Percentiles rank a stretch among this genome's conserved stretches.
phyloP scores from a whole-genome alignment of 2,797 vertebrate species.

The Pipistrellus pipistrellus region DNA sequence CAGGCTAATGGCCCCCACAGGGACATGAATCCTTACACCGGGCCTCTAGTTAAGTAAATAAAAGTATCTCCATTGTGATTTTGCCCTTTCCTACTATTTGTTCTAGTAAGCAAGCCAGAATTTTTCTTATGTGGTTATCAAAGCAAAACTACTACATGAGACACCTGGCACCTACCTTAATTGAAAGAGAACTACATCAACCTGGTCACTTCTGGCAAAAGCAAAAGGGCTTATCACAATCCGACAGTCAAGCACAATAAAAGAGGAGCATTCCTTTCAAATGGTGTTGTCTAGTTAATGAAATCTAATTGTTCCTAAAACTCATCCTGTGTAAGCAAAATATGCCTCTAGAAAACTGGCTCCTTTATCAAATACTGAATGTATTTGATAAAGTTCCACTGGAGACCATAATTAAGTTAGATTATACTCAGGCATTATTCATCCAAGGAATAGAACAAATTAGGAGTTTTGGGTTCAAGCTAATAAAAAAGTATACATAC shows the following conservation, averaged over 20 bases:
- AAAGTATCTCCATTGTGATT: not conserved
- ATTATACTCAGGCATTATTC: not conserved
- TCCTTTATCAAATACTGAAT: conserved; percentile 3
- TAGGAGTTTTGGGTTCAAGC: not conserved
- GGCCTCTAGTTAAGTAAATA: not conserved
- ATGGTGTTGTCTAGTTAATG: conserved; percentile 14
- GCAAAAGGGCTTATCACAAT: not conserved
- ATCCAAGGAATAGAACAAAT: not conserved
- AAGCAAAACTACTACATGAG: not conserved
- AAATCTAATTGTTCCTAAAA: conserved; percentile 65
- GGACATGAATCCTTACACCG: too few relatives aligned
- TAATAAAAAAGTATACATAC: not conserved
- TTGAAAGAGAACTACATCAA: conserved; percentile 23
- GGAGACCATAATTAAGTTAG: conserved; percentile 9
- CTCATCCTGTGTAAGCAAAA: conserved; percentile 35
- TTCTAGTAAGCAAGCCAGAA: not conserved
- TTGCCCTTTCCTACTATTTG: not conserved
- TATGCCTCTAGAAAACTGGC: not conserved
- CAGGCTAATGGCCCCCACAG: too few relatives aligned
- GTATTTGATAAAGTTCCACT: not conserved
- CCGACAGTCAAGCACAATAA: conserved; percentile 19
- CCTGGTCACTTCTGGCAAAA: conserved; percentile 50
- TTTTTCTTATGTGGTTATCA: not conserved
- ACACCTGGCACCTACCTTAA: not conserved
- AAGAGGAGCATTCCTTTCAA: not conserved